Percentiles rank a stretch among this genome's conserved stretches.
phyloP scores from a whole-genome alignment of 2,888 invertebrate species.

The Leptopilina syphax region DNA sequence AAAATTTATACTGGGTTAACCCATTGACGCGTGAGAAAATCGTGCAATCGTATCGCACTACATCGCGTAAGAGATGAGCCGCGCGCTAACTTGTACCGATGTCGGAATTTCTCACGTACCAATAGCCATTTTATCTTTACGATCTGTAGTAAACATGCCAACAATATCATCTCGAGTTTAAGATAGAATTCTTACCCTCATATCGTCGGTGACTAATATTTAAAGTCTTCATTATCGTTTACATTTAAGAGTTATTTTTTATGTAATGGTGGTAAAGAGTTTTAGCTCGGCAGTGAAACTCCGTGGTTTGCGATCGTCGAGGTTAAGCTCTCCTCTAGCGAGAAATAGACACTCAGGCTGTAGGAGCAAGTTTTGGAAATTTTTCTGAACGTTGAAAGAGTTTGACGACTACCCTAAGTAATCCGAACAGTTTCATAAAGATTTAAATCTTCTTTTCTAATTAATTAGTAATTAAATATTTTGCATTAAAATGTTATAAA shows the following conservation, averaged over 20 bases:
- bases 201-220: not conserved
- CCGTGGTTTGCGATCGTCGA: no score
- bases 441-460: no score
- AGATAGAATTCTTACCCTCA: slow-evolving; percentile 2
- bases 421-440: no score
- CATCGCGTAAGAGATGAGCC: slow-evolving; percentile 25
- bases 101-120: slow-evolving; percentile 36
- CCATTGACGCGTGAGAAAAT: slow-evolving; percentile 60
- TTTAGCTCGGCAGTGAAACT: no score
- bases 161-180: slow-evolving; percentile 14
- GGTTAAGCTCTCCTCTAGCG: no score
- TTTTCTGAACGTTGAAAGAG: no score
- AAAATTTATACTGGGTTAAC: slow-evolving; percentile 40
- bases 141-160: slow-evolving; percentile 9
- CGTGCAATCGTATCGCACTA: slow-evolving; percentile 41
- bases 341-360: no score
- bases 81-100: slow-evolving; percentile 19
- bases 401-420: no score
- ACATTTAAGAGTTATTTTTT: not conserved
- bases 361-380: no score
- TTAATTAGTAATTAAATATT: no score
- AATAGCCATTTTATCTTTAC: slow-evolving; percentile 35
- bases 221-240: slow-evolving; percentile 36
- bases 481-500: not conserved
- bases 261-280: no score